Evolutionary conservation across 2,888 invertebrate genomes (phyloP), one percentile per base, ranked within the genome.

Genomic region (Tenthredo notha): DNA sequence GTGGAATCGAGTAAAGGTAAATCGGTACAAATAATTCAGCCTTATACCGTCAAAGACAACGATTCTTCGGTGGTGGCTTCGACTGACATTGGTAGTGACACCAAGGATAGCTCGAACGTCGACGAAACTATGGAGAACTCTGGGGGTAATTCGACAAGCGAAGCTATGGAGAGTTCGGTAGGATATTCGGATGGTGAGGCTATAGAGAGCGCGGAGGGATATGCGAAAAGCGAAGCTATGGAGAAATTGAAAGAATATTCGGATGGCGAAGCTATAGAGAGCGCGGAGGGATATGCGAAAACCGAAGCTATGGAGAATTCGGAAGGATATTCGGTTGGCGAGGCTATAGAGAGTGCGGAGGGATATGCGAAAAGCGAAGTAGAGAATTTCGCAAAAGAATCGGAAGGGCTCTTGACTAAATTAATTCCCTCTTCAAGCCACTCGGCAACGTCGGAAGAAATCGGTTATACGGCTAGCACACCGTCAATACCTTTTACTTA

Each of bases 1-100:
- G 7, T 3, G 7, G 47, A 58, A 6, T 37, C 74, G 21, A 54
- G 37, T 9, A 29, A 43, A 15, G 54, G 58, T 25, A 61, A 37
- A 21, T 77, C 85, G 10, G 43, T 86, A 2, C 88, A 88, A 80
- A 80, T 88, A 18, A 87, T 89, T 43, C 89, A 89, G 74, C 87
- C 89, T 6, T 88, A 89, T 83, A 84, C 83, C 7, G 61, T 87
- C 15, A 78, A 83, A 61, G 25, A 37, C 9, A 67, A 29, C 12
- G 83, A 33, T 67, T 61, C 86, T 84, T 74, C 86, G 72, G 21
- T 75, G 77, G 70, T 85, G 58, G 77, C 84, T 37, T 86, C 86
- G 65, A 84, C 86, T 1, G 85, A 87, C 50, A 61, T 54, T n/a
- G 40, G 12, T 15, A 50, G 78, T 54, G 65, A 74, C 65, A 50